Evolutionary conservation across 2,113 vertebrate genomes (phyloP).

Genomic region (Phalacrocorax carbo): DNA sequence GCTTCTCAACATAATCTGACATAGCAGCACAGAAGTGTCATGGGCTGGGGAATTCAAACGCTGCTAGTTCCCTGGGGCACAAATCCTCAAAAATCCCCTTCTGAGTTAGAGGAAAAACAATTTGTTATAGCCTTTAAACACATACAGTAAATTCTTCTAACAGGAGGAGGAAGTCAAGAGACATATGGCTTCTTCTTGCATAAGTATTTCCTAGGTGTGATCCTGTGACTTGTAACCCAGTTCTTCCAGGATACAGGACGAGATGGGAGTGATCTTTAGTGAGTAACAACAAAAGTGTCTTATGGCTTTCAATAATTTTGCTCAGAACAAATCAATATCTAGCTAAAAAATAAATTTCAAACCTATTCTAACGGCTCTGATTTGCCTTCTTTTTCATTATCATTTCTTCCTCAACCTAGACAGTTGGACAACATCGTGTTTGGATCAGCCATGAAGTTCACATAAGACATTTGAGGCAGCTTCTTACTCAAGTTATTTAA

Average conservation of each 20-base stretch:
- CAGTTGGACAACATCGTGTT: background rate
- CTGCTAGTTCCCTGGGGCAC: background rate
- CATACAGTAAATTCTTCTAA: background rate
- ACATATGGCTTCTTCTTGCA: background rate
- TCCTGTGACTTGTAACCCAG: background rate
- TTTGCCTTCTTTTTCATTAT: background rate
- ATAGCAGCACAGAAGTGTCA: background rate
- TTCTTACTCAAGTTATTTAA: background rate
- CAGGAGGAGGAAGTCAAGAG: background rate
- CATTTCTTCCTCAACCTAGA: background rate
- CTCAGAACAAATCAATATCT: background rate
- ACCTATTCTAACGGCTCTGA: background rate
- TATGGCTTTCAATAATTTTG: background rate
- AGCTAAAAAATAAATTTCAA: background rate
- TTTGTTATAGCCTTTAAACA: background rate
- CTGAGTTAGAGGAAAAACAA: background rate
- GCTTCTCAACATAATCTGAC: background rate
- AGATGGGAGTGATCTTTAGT: background rate
- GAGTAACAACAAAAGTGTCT: background rate
- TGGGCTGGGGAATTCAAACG: background rate
- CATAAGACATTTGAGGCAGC: background rate
- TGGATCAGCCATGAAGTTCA: background rate
- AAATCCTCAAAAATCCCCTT: background rate
- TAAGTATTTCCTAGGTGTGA: background rate
- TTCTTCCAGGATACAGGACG: background rate